Base-by-base conservation (phyloP, 2,888 invertebrate species). In the Eretmocerus hayati region DNA sequence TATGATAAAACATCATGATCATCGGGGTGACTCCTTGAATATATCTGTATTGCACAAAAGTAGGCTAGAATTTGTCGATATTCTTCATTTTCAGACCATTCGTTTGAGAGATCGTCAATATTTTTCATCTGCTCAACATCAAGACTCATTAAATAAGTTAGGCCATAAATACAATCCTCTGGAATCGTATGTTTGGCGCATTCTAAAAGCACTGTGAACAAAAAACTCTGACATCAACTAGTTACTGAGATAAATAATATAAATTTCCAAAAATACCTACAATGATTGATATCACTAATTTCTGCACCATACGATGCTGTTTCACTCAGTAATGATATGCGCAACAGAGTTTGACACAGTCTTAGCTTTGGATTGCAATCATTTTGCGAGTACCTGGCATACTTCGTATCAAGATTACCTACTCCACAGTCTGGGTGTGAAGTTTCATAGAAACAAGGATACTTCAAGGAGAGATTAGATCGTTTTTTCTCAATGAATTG, bases 81-180 rank as follows among this genome's bases (percentile, higher is more conserved):
- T 35, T 68, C 54, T 31, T 64, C 57, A 11, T 54, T 62, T 44
- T 58, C 50, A n/a, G 65, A 59, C 8, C 70, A 57, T 39, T 61
- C 60, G 13, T 53, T 46, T 47, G 70, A 65, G 26, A 64, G 45
- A 46, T 61, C 56, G 37, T 61, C 56, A 35, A 59, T 56, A 22
- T 57, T 57, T 9, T 49, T 39, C 23, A 59, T 53, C 63, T 72
- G 54, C 26, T 55, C 42, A 26, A 58, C 61, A 21, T 70, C 61
- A 23, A 77, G 56, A 42, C 74, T 72, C 48, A 79, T 58, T 18
- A 80, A 68, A 60, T 76, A 77, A 2, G 75, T 70, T 50, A 80
- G 61, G 13, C 77, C 77, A 33, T 78, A 63, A 2, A 71, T 63
- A 58, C 75, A 72, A 56, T 81, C 80, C 59, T 76, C 74, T 16